These are phyloP conservation scores for Dyspetes luteomarginatus DNA, from an alignment of 2,888 invertebrate species.

Conservation along the genomic window DNA sequence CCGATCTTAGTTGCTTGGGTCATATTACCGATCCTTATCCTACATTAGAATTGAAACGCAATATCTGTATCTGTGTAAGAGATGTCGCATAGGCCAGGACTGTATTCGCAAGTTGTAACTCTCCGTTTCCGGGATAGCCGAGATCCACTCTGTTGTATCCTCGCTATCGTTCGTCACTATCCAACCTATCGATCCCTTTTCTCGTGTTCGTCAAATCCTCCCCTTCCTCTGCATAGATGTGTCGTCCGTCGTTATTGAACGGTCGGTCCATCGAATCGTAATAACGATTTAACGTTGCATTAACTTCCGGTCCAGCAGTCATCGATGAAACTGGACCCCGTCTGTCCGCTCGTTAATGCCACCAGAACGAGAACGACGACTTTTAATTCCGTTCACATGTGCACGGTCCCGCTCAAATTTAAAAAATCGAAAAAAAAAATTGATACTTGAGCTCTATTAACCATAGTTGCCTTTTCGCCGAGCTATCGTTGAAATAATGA, in stretches of 20 bases:
- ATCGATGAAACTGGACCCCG: neutral
- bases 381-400: neutral
- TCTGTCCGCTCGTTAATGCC: slow-evolving; percentile 7
- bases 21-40: no score
- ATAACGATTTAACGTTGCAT: slow-evolving; percentile 36
- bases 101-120: neutral
- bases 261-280: slow-evolving; percentile 22
- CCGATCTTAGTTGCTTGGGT: no score
- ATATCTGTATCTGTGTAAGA: no score
- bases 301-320: neutral
- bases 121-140: neutral
- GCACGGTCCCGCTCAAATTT: neutral
- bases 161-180: neutral
- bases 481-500: no score
- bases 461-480: no score
- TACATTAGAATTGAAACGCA: no score
- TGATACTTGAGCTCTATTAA: no score
- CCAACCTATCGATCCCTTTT: slow-evolving; percentile 16
- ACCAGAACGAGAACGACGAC: neutral
- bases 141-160: neutral
- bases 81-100: no score
- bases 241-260: slow-evolving; percentile 20
- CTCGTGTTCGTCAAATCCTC: neutral
- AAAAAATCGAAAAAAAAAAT: neutral
- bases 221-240: neutral